Percentiles rank a stretch among this genome's conserved stretches.
phyloP scores from a whole-genome alignment of 2,113 vertebrate species.

The Coptodon bakossiorum region DNA sequence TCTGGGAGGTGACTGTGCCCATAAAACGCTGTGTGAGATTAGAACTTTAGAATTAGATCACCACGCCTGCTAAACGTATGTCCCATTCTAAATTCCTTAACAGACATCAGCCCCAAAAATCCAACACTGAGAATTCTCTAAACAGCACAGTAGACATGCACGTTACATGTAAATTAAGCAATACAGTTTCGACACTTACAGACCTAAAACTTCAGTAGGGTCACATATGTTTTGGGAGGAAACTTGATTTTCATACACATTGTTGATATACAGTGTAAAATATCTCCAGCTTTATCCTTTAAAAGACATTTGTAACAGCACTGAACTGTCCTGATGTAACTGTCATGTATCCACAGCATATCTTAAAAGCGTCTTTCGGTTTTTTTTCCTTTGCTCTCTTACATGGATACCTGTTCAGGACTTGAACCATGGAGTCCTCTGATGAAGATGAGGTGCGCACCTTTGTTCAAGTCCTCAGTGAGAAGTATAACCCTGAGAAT shows the following conservation, averaged over 20 bases:
- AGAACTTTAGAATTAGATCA: neutral
- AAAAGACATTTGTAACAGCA: neutral
- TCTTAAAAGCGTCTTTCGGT: neutral
- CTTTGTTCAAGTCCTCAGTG: conserved; percentile 92
- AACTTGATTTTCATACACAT: neutral
- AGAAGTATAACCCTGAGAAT: conserved; percentile 96
- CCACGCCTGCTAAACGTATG: neutral
- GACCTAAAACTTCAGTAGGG: neutral
- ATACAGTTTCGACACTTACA: neutral
- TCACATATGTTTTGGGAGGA: neutral
- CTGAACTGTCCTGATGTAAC: fast-evolving
- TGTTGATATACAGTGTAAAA: neutral
- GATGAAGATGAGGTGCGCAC: conserved; percentile 81
- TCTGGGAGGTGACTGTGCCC: neutral
- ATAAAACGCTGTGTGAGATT: neutral
- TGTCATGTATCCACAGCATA: neutral
- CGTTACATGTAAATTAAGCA: neutral
- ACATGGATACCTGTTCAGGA: neutral
- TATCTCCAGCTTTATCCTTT: neutral
- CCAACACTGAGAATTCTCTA: neutral
- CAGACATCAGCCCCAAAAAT: neutral
- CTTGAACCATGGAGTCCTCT: conserved; percentile 77
- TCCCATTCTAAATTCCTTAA: neutral
- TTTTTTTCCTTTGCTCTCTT: neutral
- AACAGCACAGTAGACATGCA: neutral